phyloP scores from a whole-genome alignment of 2,888 invertebrate species.

The Meiosimyza decipiens region DNA sequence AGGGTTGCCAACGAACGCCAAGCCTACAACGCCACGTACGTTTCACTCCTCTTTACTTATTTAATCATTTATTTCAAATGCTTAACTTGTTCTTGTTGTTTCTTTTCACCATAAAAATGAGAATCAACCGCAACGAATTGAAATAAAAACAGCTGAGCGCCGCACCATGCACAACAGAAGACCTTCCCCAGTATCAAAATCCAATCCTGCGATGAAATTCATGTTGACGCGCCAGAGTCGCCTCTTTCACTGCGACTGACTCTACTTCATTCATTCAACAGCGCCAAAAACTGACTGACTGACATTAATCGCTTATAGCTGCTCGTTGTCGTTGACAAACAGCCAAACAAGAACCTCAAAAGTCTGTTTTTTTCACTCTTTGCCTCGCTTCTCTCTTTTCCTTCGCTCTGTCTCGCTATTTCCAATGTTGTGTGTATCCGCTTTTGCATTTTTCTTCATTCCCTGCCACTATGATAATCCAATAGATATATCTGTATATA shows the following conservation, averaged over 20 bases:
- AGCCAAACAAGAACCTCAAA: conserved; percentile 30
- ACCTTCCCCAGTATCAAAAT: not conserved
- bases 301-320: conserved; percentile 30
- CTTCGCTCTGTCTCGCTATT: too few relatives aligned
- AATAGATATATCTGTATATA: too few relatives aligned
- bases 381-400: too few relatives aligned
- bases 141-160: conserved; percentile 42
- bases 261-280: conserved; percentile 19
- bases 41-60: conserved; percentile 45
- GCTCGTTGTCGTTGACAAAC: conserved; percentile 40
- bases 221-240: not conserved
- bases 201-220: too few relatives aligned
- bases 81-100: conserved; percentile 47
- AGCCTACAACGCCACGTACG: conserved; percentile 24
- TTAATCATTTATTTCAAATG: conserved; percentile 54
- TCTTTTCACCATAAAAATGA: conserved; percentile 52
- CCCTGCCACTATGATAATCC: not conserved
- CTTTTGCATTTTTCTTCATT: conserved; percentile 5
- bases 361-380: too few relatives aligned
- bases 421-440: not conserved
- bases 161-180: conserved; percentile 10
- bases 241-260: conserved; percentile 19
- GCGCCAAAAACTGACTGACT: conserved; percentile 33
- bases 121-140: conserved; percentile 60
- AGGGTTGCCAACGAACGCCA: conserved; percentile 36